Evolutionary conservation across 2,888 invertebrate species (phyloP), one percentile per base, ranked within the genome.

Genomic region (Opisthograptis luteolata): DNA sequence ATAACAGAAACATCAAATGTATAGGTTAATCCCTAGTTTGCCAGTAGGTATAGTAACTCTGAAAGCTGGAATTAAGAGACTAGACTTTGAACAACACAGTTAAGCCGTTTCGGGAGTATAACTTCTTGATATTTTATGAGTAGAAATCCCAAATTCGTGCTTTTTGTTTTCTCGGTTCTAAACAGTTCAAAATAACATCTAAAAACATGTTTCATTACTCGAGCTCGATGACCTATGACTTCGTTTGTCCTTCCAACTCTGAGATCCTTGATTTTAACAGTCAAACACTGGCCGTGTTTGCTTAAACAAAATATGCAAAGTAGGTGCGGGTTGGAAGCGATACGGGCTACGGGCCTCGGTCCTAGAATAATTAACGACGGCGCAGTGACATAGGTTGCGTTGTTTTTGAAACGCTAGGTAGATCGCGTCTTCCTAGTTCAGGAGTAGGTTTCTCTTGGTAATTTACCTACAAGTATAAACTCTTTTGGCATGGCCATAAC

Each of bases 281-380:
- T 85, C 81, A 87, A 87, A 86, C 84, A 86, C 80, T 76, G 76
- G 74, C 75, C 64, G 73, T 85, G 86, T 87, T 87, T 86, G 84
- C 73, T 79, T 79, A 84, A 86, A 87, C 87, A 86, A 87, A 88
- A 85, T 88, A 88, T 88, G 87, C 81, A 87, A 88, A 88, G 85
- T 83, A 80, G 86, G 81, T 84, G 79, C 83, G 86, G 85, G 84
- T 68, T 63, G 64, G 10, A 68, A 68, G n/a, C n/a, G n/a, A n/a
- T n/a, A n/a, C n/a, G 78, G 79, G 87, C 86, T 87, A 87, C 83
- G 85, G 84, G 80, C 60, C 62, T 53, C 17, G 43, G 41, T 28
- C 27, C 42, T 49, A 49, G 58, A 47, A 51, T 45, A 45, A 51
- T 51, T 51, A 51, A 36, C 39, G 2, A 4, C 22, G 27, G 5